Evolutionary conservation across 2,113 vertebrate species (phyloP), one percentile per base, ranked within the genome.

Genomic region (Pituophis catenifer): DNA sequence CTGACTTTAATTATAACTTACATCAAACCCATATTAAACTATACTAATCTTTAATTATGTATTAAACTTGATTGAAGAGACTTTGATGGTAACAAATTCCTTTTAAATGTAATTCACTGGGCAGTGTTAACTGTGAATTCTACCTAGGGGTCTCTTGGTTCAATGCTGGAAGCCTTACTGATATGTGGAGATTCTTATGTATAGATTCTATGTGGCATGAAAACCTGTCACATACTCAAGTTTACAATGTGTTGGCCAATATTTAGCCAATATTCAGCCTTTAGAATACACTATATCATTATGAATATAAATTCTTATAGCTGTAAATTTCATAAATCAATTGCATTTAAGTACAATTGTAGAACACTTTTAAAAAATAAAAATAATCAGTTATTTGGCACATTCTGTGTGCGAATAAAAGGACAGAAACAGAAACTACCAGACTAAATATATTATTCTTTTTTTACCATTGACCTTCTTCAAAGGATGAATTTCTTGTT

Each of bases 321-420:
- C 48, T n/a, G 44, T 15, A 59, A 23, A 44, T 50, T 17, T 8
- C 75, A 91, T 58, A 23, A 70, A 59, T 44, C 3, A 86, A 3
- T 38, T 50, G 33, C 88, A n/a, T 88, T 75, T 17, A 88, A 33
- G 19, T 57, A 57, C 12, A 24, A 11, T 19, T 54, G 6, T 58
- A 12, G 33, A 89, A 33, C 15, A 6, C 17, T 65, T 23, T 38
- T 19, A 59, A 88, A 88, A 88, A 50, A 7, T 50, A 58, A 50
- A 91, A 33, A 15, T 65, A 91, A 58, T 58, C 38, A 53, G 59
- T n/a, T 81, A 57, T 89, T 91, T 93, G 93, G 93, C 93, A 91
- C 90, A 21, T 48, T 44, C 21, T 52, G 17, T 59, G 23, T 90
- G 48, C 54, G 52, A 44, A 86, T 54, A 87, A n/a, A 91, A 21